Evolutionary conservation across 2,797 vertebrate species (phyloP), one percentile per base, ranked within the genome.

Genomic region (Acanthurus leucopareius): DNA sequence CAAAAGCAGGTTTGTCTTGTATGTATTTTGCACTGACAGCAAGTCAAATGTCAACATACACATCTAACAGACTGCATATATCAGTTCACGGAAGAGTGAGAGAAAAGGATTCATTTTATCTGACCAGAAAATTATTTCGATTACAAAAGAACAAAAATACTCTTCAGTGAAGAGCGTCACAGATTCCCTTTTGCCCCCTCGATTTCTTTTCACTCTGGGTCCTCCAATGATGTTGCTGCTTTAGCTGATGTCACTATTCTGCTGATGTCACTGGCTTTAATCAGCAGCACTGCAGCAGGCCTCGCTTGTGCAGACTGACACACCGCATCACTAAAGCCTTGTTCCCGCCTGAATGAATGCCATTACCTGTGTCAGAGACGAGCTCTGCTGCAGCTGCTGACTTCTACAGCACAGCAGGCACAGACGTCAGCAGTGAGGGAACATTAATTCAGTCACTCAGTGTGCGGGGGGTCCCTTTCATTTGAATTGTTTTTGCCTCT

Each of bases 241-340:
- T 48, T 1, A 2, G 72, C 61, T 80, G 70, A 77, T 19, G 82
- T 88, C 78, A 69, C 47, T 56, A 10, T 8, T 42, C 61, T 66
- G 73, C 76, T 82, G 89, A 87, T 40, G 87, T 89, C 84, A 85
- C 73, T 4, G 58, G 15, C 75, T 85, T 83, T 83, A 91, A 92
- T 88, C 83, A 88, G 88, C 81, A 69, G 86, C 82, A 61, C 86
- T 77, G 88, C 90, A 87, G 89, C 42, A 68, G 74, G 75, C 54
- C 67, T 40, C 22, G 61, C 80, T 85, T 57, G 78, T 64, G 69
- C 80, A 89, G 64, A 78, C 63, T 62, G 59, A 62, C 66, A 32
- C 65, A 6, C 69, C 59, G 70, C 80, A 81, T 83, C 86, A 73
- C 80, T 48, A 35, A 68, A 73, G 67, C 66, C 52, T 73, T 42